Evolutionary conservation across 2,888 invertebrate genomes (phyloP).

Genomic region (Drosophila kanekoi): DNA sequence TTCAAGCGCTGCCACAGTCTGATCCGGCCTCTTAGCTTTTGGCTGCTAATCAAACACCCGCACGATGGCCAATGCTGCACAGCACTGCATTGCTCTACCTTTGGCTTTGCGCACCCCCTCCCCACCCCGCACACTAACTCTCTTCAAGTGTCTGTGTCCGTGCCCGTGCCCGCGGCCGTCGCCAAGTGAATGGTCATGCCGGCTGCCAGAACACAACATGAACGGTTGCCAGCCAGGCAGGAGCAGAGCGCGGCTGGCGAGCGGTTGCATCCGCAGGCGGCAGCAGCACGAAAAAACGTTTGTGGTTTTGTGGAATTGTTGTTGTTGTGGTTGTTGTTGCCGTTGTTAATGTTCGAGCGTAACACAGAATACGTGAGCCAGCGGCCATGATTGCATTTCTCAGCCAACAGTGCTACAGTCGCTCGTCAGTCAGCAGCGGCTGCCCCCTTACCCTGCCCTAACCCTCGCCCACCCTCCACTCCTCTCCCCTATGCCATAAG

Average conservation of each 20-base stretch:
- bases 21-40: conserved; percentile 28
- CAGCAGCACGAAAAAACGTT: conserved; percentile 77
- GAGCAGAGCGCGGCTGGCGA: conserved; percentile 11
- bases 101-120: not conserved
- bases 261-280: conserved; percentile 46
- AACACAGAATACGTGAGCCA: conserved; percentile 85
- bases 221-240: conserved; percentile 37
- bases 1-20: conserved; percentile 11
- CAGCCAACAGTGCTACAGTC: conserved; percentile 40
- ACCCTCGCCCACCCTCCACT: not conserved
- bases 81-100: conserved; percentile 3
- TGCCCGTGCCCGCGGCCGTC: conserved; percentile 15
- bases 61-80: conserved; percentile 62
- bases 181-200: conserved; percentile 72
- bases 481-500: not conserved
- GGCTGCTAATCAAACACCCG: conserved; percentile 73
- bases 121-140: not conserved
- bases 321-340: conserved; percentile 53
- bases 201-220: conserved; percentile 60
- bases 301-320: conserved; percentile 65
- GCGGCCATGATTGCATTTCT: conserved; percentile 79
- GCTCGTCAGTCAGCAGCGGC: conserved; percentile 25
- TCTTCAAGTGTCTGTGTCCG: not conserved
- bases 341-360: conserved; percentile 83
- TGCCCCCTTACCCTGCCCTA: not conserved